A percentile compares a stretch with the other conserved stretches of the same genome.
Conservation (phyloP, 2,797 vertebrate genomes). For the Glyptemys insculpta region DNA sequence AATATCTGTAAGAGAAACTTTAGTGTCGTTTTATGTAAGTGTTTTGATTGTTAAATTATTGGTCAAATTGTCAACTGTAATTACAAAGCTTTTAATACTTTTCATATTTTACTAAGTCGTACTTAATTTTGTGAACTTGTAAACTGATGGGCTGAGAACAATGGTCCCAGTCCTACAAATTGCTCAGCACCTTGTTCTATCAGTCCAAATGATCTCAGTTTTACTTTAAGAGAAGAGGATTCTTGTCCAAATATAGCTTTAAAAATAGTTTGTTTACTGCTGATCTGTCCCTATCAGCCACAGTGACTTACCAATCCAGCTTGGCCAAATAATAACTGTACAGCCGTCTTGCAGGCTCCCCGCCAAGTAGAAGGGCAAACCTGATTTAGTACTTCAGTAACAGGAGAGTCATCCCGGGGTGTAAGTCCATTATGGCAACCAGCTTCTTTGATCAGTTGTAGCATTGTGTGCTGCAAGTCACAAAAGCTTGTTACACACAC, state of each 20-base stretch:
- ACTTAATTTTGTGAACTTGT: not conserved
- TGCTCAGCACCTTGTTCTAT: not conserved
- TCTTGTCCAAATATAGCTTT: not conserved
- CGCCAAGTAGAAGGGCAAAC: slow-evolving; percentile 99
- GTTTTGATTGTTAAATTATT: not conserved
- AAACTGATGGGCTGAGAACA: not conserved
- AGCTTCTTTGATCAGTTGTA: slow-evolving; percentile 96
- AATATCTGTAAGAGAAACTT: not conserved
- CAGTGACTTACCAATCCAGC: slow-evolving; percentile 93
- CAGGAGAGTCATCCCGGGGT: slow-evolving; percentile 90
- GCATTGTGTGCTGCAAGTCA: slow-evolving; percentile 90
- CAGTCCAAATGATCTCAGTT: not conserved
- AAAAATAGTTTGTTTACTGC: not conserved
- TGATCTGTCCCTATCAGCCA: not conserved
- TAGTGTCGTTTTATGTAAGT: not conserved
- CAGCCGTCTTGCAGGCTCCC: slow-evolving; percentile 97
- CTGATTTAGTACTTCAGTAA: slow-evolving; percentile 97
- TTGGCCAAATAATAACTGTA: slow-evolving; percentile 97
- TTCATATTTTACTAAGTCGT: not conserved
- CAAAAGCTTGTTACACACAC: not conserved
- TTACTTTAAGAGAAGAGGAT: not conserved
- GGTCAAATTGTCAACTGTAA: not conserved
- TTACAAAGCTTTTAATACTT: not conserved
- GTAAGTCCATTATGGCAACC: slow-evolving; percentile 93
- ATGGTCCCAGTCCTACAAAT: not conserved